Conservation (phyloP, 1,140 invertebrate species). For the Danaus plexippus region DNA sequence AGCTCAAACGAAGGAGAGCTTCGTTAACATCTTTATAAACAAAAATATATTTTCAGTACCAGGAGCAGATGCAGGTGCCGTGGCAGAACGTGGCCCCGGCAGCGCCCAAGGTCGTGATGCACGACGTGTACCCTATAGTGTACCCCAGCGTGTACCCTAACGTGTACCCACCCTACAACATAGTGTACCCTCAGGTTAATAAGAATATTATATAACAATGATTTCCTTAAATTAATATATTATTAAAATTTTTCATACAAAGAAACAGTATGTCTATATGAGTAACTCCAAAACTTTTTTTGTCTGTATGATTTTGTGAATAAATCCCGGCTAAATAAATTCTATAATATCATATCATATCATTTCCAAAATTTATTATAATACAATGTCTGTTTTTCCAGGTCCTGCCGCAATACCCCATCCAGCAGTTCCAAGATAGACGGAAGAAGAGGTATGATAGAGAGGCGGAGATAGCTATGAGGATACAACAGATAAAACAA, state of each 20-base stretch:
- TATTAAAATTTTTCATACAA: no score
- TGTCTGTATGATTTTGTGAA: no score
- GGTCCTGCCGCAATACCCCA: conserved; percentile 36
- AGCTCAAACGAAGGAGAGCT: not conserved
- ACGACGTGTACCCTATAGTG: conserved; percentile 40
- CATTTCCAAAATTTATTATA: no score
- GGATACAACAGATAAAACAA: conserved; percentile 54
- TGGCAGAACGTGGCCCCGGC: conserved; percentile 26
- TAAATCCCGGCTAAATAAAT: no score
- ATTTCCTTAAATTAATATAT: no score
- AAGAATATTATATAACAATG: not conserved
- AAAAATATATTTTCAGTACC: conserved; percentile 13
- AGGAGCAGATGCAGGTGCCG: conserved; percentile 38
- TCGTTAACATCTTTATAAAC: not conserved
- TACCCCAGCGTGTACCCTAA: conserved; percentile 40
- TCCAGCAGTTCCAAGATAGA: no score
- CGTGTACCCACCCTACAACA: conserved; percentile 41
- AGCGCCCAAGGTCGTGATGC: conserved; percentile 36
- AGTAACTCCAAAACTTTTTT: no score
- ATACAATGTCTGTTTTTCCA: conserved; percentile 15
- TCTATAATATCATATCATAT: no score
- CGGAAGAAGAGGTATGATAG: conserved; percentile 10
- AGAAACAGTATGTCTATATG: no score
- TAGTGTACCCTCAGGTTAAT: conserved; percentile 44
- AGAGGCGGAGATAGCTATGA: conserved; percentile 36